Evolutionary conservation across 2,888 invertebrate species (phyloP), one percentile per base, ranked within the genome.

Genomic region (Mongoloraphidia duomilia): DNA sequence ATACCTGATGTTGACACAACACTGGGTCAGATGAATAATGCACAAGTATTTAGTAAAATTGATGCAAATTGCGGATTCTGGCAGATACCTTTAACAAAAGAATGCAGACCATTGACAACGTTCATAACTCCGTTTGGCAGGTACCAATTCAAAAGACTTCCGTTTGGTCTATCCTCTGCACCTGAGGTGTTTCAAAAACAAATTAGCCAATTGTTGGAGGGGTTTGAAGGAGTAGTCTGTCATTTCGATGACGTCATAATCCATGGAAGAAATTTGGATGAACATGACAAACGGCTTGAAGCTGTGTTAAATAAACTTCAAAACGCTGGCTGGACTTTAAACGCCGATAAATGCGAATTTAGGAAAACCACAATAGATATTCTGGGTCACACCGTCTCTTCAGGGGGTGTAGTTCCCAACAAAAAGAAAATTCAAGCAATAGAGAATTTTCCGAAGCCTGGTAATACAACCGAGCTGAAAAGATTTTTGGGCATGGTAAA

Each of bases 301-400:
- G 38, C 49, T 47, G 56, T 58, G 2, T 49, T 60, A 12, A n/a
- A 50, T 34, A 45, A 14, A 41, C 38, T 46, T 34, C 44, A 42
- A 46, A 34, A 41, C 14, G 41, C 35, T 1, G 44, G 47, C 37
- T 10, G 42, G n/a, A 52, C 52, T 12, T 41, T 55, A 9, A 55
- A 55, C 44, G 43, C 41, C 26, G 50, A 47, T 6, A 55, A 55
- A 50, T 53, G 53, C 50, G 41, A 47, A 35, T 54, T 55, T 53
- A 38, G 36, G 43, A n/a, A n/a, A n/a, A n/a, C n/a, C n/a, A n/a
- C n/a, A n/a, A n/a, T n/a, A n/a, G n/a, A n/a, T n/a, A n/a, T 52
- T 41, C 38, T 55, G 5, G 55, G 55, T 35, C 52, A 55, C 42
- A 44, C 52, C 13, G 46, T 55, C 8, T 49, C 48, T 26, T 14